A percentile compares a stretch with the other conserved stretches of the same genome.
phyloP scores from a whole-genome alignment of 1,140 invertebrate genomes.

The Acromyrmex echinatior region DNA sequence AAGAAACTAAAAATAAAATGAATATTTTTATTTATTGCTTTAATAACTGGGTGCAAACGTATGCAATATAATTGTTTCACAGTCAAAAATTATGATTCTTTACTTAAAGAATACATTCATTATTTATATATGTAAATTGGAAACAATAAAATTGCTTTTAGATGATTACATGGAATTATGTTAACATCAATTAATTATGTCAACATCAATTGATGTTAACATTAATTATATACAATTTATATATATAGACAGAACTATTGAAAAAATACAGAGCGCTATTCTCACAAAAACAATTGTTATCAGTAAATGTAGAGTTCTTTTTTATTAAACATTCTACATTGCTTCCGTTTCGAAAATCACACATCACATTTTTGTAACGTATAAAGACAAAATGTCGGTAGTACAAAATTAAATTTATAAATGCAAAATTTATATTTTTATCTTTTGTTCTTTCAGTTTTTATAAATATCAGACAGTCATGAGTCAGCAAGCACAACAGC shows the following conservation, averaged over 20 bases:
- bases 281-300: background rate
- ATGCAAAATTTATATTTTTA: constrained; percentile 66
- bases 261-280: background rate
- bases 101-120: background rate
- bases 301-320: constrained; percentile 43
- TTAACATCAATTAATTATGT: background rate
- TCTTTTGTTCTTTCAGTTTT: constrained; percentile 36
- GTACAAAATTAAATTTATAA: constrained; percentile 61
- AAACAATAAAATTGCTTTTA: background rate
- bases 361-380: constrained; percentile 65
- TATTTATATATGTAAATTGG: background rate
- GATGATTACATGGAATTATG: background rate
- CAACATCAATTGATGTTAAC: no score
- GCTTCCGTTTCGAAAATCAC: constrained; percentile 53
- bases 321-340: constrained; percentile 64
- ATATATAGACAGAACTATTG: background rate
- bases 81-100: background rate
- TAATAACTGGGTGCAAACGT: background rate
- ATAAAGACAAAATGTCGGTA: constrained; percentile 39
- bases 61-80: background rate
- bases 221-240: no score
- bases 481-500: constrained; percentile 29
- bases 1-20: constrained; percentile 10
- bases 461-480: constrained; percentile 27
- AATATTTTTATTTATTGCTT: background rate